Conservation (phyloP, 2,113 vertebrate species). For the Miniopterus natalensis region DNA sequence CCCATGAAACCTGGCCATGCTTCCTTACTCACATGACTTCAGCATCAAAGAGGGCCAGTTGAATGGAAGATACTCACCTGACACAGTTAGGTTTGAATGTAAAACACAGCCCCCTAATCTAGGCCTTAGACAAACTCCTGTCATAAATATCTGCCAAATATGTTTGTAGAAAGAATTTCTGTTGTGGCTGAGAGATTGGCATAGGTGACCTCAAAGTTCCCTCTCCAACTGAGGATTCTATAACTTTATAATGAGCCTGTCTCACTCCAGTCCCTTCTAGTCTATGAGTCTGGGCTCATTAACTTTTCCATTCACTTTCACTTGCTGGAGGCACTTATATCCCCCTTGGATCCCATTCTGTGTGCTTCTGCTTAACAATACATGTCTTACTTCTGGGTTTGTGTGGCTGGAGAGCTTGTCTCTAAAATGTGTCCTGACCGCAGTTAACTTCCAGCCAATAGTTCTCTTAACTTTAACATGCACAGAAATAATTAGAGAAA, state of each 20-base stretch:
- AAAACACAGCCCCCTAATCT: not conserved
- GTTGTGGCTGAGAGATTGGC: not conserved
- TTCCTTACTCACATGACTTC: conserved; percentile 5
- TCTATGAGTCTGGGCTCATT: not conserved
- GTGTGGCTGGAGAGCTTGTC: not conserved
- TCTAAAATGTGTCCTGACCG: not conserved
- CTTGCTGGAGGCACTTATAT: not conserved
- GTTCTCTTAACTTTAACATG: not conserved
- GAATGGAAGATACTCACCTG: not conserved
- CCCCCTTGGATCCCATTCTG: not conserved
- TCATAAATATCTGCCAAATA: not conserved
- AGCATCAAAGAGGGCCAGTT: not conserved
- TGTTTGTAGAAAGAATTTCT: conserved; percentile 33
- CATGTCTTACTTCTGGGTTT: not conserved
- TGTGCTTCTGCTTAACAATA: not conserved
- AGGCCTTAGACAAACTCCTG: not conserved
- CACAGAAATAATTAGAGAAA: not conserved
- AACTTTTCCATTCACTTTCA: not conserved
- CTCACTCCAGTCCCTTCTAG: not conserved
- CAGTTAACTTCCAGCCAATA: not conserved
- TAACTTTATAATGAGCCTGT: not conserved
- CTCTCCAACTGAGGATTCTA: not conserved
- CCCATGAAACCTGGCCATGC: not conserved
- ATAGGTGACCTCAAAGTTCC: not conserved
- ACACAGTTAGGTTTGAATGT: not conserved